Percentiles rank a stretch among this genome's conserved stretches.
Evolutionary conservation across 2,797 vertebrate genomes (phyloP).

Genomic region (Phalanger gymnotis): DNA sequence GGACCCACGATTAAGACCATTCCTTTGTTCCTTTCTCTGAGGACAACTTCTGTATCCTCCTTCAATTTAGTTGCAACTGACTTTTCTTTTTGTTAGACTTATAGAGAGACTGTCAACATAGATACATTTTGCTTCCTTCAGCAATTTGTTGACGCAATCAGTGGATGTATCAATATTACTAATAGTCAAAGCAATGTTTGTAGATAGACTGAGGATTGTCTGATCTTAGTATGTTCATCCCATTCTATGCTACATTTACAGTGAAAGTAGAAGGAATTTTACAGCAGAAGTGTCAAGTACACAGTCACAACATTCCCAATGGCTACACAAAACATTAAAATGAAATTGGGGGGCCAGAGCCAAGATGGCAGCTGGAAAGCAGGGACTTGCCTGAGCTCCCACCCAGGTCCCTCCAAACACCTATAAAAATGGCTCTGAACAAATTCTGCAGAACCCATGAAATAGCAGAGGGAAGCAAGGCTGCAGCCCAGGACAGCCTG

Average conservation of each 20-base stretch:
- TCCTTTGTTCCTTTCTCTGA: not conserved
- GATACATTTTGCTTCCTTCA: not conserved
- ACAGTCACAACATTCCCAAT: not conserved
- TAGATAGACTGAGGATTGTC: not conserved
- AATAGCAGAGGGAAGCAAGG: too few species aligned
- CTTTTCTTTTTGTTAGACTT: not conserved
- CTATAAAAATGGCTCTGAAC: too few species aligned
- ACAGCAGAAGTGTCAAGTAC: not conserved
- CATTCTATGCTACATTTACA: not conserved
- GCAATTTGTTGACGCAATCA: not conserved
- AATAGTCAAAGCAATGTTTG: not conserved
- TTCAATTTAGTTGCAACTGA: not conserved
- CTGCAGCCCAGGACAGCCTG: too few species aligned
- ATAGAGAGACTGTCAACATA: not conserved
- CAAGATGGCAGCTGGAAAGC: too few species aligned
- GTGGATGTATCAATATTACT: not conserved
- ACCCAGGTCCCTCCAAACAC: too few species aligned
- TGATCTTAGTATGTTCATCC: not conserved
- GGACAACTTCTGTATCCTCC: not conserved
- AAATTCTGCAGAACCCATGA: too few species aligned
- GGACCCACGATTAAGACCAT: rapidly evolving
- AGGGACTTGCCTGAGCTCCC: too few species aligned
- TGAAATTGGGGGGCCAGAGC: too few species aligned
- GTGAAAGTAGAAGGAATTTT: not conserved
- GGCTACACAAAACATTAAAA: not conserved